phyloP scores from a whole-genome alignment of 37 sponge, comb jelly and placozoan species.

The Lycopodina hypogea region DNA sequence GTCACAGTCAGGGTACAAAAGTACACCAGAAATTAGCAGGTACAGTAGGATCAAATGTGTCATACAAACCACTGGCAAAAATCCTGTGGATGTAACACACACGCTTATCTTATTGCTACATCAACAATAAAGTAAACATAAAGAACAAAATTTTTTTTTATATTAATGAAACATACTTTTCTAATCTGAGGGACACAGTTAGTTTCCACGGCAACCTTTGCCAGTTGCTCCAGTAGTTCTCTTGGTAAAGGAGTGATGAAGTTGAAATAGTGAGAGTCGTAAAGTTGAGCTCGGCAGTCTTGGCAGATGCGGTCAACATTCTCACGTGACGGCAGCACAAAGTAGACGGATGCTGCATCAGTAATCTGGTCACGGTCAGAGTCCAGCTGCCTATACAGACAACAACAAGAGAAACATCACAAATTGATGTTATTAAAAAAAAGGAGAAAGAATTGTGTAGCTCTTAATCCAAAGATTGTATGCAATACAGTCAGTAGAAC shows the following conservation, averaged over 20 bases:
- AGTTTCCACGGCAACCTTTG: constrained; percentile 73
- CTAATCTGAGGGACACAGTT: constrained; percentile 64
- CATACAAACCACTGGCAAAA: too few relatives aligned
- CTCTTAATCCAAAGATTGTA: neutral
- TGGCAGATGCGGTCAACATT: constrained; percentile 81
- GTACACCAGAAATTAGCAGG: neutral
- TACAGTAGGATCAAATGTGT: too few relatives aligned
- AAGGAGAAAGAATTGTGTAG: neutral
- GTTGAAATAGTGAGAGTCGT: constrained; percentile 86
- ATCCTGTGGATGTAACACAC: too few relatives aligned
- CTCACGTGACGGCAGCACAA: constrained; percentile 75
- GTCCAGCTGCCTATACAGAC: constrained; percentile 48
- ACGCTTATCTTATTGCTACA: too few relatives aligned
- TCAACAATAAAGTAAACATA: too few relatives aligned
- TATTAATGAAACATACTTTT: constrained; percentile 67
- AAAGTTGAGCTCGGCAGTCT: constrained; percentile 80
- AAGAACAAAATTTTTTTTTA: too few relatives aligned
- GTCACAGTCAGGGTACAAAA: neutral
- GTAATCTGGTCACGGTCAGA: constrained; percentile 79
- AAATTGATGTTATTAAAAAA: neutral
- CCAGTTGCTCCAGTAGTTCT: constrained; percentile 83
- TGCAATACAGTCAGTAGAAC: too few relatives aligned
- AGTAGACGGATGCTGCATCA: constrained; percentile 94
- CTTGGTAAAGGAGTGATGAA: constrained; percentile 90
- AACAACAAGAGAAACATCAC: too few relatives aligned